Base-by-base conservation (phyloP, 2,797 vertebrate genomes). In the Chaunax sp. region DNA sequence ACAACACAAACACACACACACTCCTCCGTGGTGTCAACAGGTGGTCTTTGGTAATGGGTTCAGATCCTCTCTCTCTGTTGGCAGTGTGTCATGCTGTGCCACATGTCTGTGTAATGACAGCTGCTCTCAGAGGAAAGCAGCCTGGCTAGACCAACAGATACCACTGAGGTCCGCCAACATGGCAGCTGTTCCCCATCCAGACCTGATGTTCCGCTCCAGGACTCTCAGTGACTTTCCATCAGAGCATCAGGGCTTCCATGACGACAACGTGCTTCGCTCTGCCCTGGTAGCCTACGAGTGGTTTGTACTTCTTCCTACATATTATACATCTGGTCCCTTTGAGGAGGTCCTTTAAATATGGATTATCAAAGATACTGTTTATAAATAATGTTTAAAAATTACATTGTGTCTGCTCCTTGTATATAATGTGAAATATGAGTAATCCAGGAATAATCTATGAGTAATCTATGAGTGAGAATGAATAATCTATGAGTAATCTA, bases 91-190 rank as follows among this genome's bases (percentile, higher is more conserved):
- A 23, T 18, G 35, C 64, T 71, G 18, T 67, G 62, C 77, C 72
- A 69, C 78, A 67, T 75, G 75, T 75, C 73, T 53, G 68, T 75
- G 84, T 80, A 88, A 88, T 66, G 49, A 75, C 74, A 88, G 69
- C 69, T 16, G 45, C 75, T 51, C 72, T 77, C 41, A 49, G 62
- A 62, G 81, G 71, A 66, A 70, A 75, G 75, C 23, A 79, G 80
- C 23, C 35, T 46, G 72, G 74, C 82, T 76, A 84, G 84, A 85
- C 74, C 43, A 43, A 55, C 62, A 37, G 62, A 77, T 71, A 40
- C 64, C 51, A 2, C n/a, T 0, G 46, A 72, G 74, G 71, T 59
- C 43, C 75, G 63, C 71, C 14, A 52, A 59, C 64, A 44, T 40
- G 68, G 70, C 82, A 71, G 60, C 82, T 75, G 84, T 46, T 68